Evolutionary conservation across 2,888 invertebrate species (phyloP), one percentile per base, ranked within the genome.

Genomic region (Serrognathus titanus): DNA sequence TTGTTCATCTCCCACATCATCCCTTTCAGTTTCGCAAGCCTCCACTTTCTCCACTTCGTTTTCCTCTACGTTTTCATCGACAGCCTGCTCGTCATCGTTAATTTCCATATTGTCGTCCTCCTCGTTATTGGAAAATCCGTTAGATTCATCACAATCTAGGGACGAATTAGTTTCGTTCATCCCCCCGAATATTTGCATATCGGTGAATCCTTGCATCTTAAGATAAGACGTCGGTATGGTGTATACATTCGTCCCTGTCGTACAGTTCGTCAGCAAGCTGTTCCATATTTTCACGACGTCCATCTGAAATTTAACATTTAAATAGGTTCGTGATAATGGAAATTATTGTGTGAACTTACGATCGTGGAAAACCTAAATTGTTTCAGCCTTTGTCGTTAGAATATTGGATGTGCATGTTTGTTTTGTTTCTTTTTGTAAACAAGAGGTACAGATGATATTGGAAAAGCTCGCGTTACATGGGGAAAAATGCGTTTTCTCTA

Each of bases 261-360:
- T 59, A 51, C 62, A 58, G 53, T 62, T 65, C 38, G 65, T 61
- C 51, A 64, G 51, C 43, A 65, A 49, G 47, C 55, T 63, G 48
- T 58, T 60, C 65, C 63, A 65, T 48, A 65, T 54, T 39, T 61
- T 63, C 45, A 61, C 62, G 43, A 65, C 53, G 57, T 65, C 65
- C 65, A 65, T 65, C 58, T 62, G 43, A 11, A 13, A 40, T 9
- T n/a, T n/a, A 45, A 43, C 8, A 36, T 8, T 39, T 24, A n/a
- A 40, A n/a, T 36, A 31, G 13, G 45, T 35, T 11, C 5, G 9
- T 20, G 38, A 10, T 12, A 40, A 40, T 43, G 16, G 43, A 16
- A 13, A 11, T 43, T 10, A 12, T n/a, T 20, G 43, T 2, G 20
- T 6, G 7, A 16, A 16, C 20, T 43, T 43, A 10, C 43, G 16